Base-by-base conservation (phyloP, 1,140 invertebrate species). In the Epicauta chinensis region DNA sequence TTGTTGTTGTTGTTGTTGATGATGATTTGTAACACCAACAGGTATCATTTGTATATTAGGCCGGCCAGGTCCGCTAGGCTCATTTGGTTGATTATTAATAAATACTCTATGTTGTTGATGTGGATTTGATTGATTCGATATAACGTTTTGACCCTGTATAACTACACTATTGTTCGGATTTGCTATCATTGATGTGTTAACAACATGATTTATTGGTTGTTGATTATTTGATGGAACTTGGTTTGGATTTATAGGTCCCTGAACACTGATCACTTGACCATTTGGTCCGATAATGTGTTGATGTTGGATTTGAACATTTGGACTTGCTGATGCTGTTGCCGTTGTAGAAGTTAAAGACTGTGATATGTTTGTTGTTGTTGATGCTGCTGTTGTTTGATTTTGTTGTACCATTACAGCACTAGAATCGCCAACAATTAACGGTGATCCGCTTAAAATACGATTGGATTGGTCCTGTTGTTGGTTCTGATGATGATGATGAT, bases 251-350 rank as follows among this genome's bases (percentile, higher is more conserved):
- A 53, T 32, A 12, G 56, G 34, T 49, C 55, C 73, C 53, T 78
- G 77, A 2, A 79, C 71, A 12, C 75, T 76, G 23, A 79, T 77
- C 30, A 79, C 71, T 68, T 78, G 77, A 13, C 77, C 77, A 51
- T 77, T 77, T 0, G 75, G 74, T 3, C 75, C 75, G 43, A 77
- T 60, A 11, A 78, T 71, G 36, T 77, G 77, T 37, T 71, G 67
- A 7, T 65, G 62, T 32, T 63, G 63, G 13, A 63, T 39, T 41
- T 63, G 64, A 47, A 59, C 41, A 40, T 58, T 62, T 7, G 55
- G 46, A 34, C 60, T 41, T 63, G 61, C 15, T 58, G 57, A 23
- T 48, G 56, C 36, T 58, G 60, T 12, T 56, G 61, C 32, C 48
- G 47, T 49, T 58, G 43, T 41, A 50, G 58, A 13, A 48, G 45